Percentiles rank a stretch among this genome's conserved stretches.
phyloP scores from a whole-genome alignment of 2,888 invertebrate species.

The Labia minor region DNA sequence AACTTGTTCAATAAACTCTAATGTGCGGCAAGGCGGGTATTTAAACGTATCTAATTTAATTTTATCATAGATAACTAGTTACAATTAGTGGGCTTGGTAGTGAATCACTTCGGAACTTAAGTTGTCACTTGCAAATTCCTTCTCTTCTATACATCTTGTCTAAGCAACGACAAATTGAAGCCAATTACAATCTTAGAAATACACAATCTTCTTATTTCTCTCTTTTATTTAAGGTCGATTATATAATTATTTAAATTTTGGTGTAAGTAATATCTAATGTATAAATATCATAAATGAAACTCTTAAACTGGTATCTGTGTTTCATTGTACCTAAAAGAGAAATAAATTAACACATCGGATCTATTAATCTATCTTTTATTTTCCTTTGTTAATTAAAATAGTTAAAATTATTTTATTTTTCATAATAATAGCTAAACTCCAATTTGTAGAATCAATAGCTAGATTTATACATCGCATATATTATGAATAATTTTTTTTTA shows the following conservation, averaged over 20 bases:
- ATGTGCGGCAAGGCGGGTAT: conserved; percentile 13
- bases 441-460: no score
- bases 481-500: no score
- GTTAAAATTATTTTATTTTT: no score
- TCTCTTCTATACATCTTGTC: background rate
- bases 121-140: conserved; percentile 13
- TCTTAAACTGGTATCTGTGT: no score
- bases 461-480: no score
- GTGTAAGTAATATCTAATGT: background rate
- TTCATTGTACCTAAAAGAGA: no score
- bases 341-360: no score
- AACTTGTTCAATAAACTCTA: conserved; percentile 13
- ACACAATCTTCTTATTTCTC: background rate
- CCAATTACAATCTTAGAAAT: background rate
- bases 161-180: conserved; percentile 1
- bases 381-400: no score
- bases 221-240: background rate
- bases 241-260: background rate
- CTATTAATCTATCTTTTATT: no score
- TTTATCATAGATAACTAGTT: conserved; percentile 13
- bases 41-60: conserved; percentile 13
- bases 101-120: conserved; percentile 13
- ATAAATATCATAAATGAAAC: no score
- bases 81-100: conserved; percentile 13
- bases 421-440: no score